Evolutionary conservation across 2,797 vertebrate genomes (phyloP).

Genomic region (Syngnathus acus): DNA sequence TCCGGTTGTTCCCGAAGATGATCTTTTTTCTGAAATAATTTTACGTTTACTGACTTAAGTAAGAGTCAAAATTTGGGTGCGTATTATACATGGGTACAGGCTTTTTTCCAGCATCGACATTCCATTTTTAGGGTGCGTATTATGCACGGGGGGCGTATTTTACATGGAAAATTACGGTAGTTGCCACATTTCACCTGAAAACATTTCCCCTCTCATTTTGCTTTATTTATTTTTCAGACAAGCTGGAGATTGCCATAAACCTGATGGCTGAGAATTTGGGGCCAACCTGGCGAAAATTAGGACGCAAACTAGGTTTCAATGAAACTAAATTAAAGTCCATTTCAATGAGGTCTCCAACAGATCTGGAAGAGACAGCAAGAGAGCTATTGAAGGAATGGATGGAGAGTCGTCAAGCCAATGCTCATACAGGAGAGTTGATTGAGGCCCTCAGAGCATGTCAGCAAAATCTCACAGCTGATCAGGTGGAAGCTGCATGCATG

Average conservation of each 20-base stretch:
- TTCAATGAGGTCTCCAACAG: constrained; percentile 37
- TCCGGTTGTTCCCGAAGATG: too few species aligned
- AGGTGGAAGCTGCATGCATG: constrained; percentile 43
- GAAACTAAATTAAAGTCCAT: constrained; percentile 71
- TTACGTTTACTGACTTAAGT: too few species aligned
- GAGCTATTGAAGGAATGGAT: constrained; percentile 76
- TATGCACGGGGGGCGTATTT: too few species aligned
- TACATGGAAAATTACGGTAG: too few species aligned
- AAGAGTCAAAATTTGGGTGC: too few species aligned
- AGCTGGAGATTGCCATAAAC: constrained; percentile 56
- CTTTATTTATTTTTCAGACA: constrained; percentile 37
- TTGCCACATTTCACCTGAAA: not conserved
- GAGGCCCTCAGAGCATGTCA: constrained; percentile 65
- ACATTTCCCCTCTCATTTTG: not conserved
- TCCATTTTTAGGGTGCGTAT: too few species aligned
- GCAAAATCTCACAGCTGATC: constrained; percentile 77
- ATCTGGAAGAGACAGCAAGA: constrained; percentile 64
- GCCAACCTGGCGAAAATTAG: constrained; percentile 68
- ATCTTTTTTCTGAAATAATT: too few species aligned
- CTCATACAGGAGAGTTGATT: constrained; percentile 58
- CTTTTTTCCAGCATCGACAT: too few species aligned
- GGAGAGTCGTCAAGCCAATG: constrained; percentile 42
- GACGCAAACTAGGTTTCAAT: constrained; percentile 66
- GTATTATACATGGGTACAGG: too few species aligned
- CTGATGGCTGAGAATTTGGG: constrained; percentile 67